phyloP scores from a whole-genome alignment of 2,797 vertebrate genomes.

The Gouania willdenowi region DNA sequence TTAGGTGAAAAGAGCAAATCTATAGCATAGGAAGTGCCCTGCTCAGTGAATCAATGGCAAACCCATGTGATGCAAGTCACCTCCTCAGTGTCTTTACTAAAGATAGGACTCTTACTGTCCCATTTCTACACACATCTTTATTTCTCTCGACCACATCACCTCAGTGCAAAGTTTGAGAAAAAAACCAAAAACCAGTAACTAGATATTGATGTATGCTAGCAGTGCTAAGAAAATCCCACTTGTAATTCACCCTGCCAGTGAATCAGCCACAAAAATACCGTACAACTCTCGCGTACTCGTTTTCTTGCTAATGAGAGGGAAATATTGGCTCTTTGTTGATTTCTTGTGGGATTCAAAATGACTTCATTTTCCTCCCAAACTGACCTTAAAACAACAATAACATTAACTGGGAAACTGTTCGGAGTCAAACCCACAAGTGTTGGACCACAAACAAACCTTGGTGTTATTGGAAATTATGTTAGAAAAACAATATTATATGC shows the following conservation, averaged over 20 bases:
- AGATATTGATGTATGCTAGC: slow-evolving; percentile 39
- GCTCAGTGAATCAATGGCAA: slow-evolving; percentile 33
- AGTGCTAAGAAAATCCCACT: slow-evolving; percentile 23
- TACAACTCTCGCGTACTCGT: slow-evolving; percentile 26
- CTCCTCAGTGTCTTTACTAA: no score
- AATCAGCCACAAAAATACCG: slow-evolving; percentile 48
- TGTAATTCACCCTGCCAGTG: slow-evolving; percentile 45
- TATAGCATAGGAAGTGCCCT: slow-evolving; percentile 19
- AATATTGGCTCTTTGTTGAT: slow-evolving; percentile 45
- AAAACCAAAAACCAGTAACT: slow-evolving; percentile 37
- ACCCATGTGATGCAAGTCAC: slow-evolving; percentile 6
- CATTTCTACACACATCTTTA: slow-evolving; percentile 33
- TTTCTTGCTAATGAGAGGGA: slow-evolving; percentile 54
- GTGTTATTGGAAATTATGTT: slow-evolving; percentile 41
- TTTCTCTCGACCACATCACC: slow-evolving; percentile 30
- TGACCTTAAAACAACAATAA: slow-evolving; percentile 54
- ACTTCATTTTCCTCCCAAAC: slow-evolving; percentile 54
- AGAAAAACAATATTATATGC: slow-evolving; percentile 35
- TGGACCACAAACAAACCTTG: slow-evolving; percentile 56
- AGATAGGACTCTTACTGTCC: slow-evolving; percentile 36
- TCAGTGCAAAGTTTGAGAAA: slow-evolving; percentile 19
- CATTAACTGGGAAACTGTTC: slow-evolving; percentile 45
- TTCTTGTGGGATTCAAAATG: slow-evolving; percentile 56
- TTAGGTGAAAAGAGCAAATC: slow-evolving; percentile 22
- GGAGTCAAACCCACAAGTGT: slow-evolving; percentile 36